phyloP scores from a whole-genome alignment of 2,888 invertebrate genomes.

The Parasteatoda lunata region DNA sequence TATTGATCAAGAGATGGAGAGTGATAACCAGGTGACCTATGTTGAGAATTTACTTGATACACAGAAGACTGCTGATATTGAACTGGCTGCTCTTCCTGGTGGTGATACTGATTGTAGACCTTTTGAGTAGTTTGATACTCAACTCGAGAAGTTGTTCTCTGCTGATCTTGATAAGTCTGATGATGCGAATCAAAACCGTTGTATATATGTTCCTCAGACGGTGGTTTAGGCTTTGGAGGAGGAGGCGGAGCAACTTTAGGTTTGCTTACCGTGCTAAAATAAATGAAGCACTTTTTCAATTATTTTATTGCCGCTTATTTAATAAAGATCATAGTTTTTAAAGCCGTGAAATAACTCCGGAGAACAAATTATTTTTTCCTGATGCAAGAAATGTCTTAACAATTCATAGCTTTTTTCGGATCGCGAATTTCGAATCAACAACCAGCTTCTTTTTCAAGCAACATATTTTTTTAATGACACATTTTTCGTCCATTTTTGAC shows the following conservation, averaged over 20 bases:
- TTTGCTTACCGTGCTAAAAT: conserved; percentile 17
- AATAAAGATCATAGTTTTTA: too few species aligned
- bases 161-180: conserved; percentile 29
- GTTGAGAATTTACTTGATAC: conserved; percentile 34
- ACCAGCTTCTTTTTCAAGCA: too few species aligned
- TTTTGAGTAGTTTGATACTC: conserved; percentile 57
- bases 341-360: too few species aligned
- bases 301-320: background rate
- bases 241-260: conserved; percentile 56
- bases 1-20: conserved; percentile 17
- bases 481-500: too few species aligned
- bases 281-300: background rate
- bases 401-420: too few species aligned
- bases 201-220: conserved; percentile 18
- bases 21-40: conserved; percentile 44
- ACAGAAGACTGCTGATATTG: conserved; percentile 45
- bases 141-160: conserved; percentile 22
- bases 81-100: conserved; percentile 49
- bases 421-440: too few species aligned
- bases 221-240: conserved; percentile 60
- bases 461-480: too few species aligned
- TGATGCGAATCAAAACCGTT: conserved; percentile 49
- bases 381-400: too few species aligned
- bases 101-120: conserved; percentile 40
- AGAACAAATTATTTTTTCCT: too few species aligned